Base-by-base conservation (phyloP, 92 coral and sea anemone genomes). In the Phymanthus crucifer region DNA sequence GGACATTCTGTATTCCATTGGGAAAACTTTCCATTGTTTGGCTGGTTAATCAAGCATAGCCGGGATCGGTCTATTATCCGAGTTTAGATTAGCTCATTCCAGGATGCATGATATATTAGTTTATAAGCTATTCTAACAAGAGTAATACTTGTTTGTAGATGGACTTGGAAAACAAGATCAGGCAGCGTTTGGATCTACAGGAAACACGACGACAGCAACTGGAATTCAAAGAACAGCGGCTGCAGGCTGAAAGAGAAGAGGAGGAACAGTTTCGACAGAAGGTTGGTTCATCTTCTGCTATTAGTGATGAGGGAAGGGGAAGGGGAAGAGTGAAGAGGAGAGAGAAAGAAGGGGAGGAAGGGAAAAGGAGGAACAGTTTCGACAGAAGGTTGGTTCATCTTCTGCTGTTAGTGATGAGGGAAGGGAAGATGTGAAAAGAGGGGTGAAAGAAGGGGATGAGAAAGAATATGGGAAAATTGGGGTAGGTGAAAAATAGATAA, bases 171-270 rank as follows among this genome's bases (percentile, higher is more conserved):
- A 93, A 93, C 83, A 93, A 76, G 86, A 75, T 95, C 52, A 93
- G 99, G 66, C 99, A 95, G 79, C 86, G 99, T 64, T 80, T 96
- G 31, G 99, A 96, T 79, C 92, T 96, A 45, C 98, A 96, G 75
- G 88, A 78, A 65, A 96, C 99, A 1, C 94, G 99, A 17, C 93
- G 98, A 71, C 98, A 96, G 70, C 99, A 96, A 82, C 87, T 96
- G 70, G 91, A 86, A 34, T 93, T 86, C 79, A 93, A 96, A 84
- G 99, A 91, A 77, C 88, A 84, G 85, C 85, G 91, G 70, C 68
- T 84, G 40, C 92, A 87, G 75, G 99, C 99, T 0, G 98, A 96
- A 82, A 81, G 71, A 74, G 94, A 93, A 33, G 99, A 96, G 23
- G 99, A 96, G 71, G 98, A 96, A 23, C 94, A 96, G 73, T 96